Evolutionary conservation across 2,113 vertebrate species (phyloP).

Genomic region (Hystrix cristata): DNA sequence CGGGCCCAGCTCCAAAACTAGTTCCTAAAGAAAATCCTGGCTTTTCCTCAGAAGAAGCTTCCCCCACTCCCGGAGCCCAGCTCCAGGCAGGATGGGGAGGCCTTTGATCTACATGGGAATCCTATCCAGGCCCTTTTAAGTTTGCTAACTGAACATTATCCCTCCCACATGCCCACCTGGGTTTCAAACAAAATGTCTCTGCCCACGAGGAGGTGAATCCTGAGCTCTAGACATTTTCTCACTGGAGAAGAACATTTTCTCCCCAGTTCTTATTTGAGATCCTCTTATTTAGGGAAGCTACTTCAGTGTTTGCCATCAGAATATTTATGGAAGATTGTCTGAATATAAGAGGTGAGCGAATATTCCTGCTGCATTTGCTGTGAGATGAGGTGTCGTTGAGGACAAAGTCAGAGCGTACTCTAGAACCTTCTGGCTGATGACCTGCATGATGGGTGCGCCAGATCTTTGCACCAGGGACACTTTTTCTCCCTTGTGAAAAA

Average conservation of each 20-base stretch:
- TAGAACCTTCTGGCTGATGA: neutral
- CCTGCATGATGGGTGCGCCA: neutral
- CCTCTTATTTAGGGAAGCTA: neutral
- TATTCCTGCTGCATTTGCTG: neutral
- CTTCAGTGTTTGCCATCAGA: neutral
- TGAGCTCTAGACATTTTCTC: neutral
- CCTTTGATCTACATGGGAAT: conserved; percentile 71
- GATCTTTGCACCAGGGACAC: neutral
- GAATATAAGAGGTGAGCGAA: neutral
- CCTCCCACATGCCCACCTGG: conserved; percentile 37
- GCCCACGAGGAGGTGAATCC: neutral
- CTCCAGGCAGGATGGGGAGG: conserved; percentile 35
- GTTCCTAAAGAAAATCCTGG: conserved; percentile 64
- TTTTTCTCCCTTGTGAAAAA: neutral
- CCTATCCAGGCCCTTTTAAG: conserved; percentile 63
- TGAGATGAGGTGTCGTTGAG: neutral
- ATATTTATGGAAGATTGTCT: neutral
- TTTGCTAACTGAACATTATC: conserved; percentile 15
- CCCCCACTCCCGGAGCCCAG: neutral
- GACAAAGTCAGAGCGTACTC: neutral
- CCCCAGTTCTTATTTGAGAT: neutral
- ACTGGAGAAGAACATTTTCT: neutral
- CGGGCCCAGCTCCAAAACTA: conserved; percentile 43
- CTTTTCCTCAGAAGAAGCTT: conserved; percentile 42
- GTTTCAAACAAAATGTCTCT: conserved; percentile 49